Percentiles rank a stretch among this genome's conserved stretches.
Conservation (phyloP, 2,113 vertebrate genomes). For the Halichoeres trimaculatus region DNA sequence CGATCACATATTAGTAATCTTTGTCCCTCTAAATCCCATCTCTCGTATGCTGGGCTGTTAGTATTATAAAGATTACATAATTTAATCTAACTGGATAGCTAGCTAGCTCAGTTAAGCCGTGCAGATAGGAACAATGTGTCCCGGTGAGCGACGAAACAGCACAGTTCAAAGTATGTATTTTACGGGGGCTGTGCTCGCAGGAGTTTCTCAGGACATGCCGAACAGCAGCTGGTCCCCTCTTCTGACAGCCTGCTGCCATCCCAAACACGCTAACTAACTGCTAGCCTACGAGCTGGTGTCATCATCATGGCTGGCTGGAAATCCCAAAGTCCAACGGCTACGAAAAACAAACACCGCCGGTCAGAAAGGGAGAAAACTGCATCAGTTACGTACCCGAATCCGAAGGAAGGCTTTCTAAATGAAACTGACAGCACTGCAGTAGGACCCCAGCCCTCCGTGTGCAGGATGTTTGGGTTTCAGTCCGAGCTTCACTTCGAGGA, state of each 20-base stretch:
- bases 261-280: constrained; percentile 59
- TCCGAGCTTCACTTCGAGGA: constrained; percentile 68
- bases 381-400: constrained; percentile 61
- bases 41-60: not conserved
- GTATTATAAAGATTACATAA: constrained; percentile 53
- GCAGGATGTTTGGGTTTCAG: constrained; percentile 57
- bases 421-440: not conserved
- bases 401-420: not conserved
- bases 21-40: not conserved
- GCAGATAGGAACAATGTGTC: not conserved
- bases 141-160: not conserved
- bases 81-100: constrained; percentile 28
- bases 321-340: constrained; percentile 53
- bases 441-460: constrained; percentile 22
- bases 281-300: constrained; percentile 65
- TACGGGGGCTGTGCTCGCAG: not conserved
- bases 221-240: constrained; percentile 47
- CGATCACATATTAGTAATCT: not conserved
- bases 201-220: constrained; percentile 52
- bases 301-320: constrained; percentile 65
- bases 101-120: constrained; percentile 50
- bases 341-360: not conserved
- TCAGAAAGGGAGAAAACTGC: not conserved
- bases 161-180: not conserved
- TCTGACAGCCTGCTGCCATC: constrained; percentile 46